A percentile compares a stretch with the other conserved stretches of the same genome.
Evolutionary conservation across 2,888 invertebrate species (phyloP).

Genomic region (Tineola bisselliella): DNA sequence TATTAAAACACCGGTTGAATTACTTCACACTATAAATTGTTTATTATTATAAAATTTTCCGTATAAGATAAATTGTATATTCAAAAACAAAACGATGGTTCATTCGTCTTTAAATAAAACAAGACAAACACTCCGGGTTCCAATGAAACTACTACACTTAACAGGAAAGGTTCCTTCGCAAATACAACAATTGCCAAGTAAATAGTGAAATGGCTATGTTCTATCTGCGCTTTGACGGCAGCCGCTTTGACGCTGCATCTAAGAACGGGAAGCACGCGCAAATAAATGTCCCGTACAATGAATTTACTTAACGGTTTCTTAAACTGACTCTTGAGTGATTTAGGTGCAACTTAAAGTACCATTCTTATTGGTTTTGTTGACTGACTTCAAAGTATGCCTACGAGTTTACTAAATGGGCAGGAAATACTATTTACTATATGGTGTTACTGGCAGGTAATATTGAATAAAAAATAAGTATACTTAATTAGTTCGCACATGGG

Average conservation of each 20-base stretch:
- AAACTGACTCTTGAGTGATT: background rate
- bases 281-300: constrained; percentile 12
- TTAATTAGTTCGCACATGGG: background rate
- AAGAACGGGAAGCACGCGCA: constrained; percentile 4
- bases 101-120: constrained; percentile 14
- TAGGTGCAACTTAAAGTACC: background rate
- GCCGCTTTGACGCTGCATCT: constrained; percentile 4
- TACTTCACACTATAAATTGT: too few species aligned
- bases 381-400: constrained; percentile 14
- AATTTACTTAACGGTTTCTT: constrained; percentile 9
- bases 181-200: constrained; percentile 58
- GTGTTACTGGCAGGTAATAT: constrained; percentile 16
- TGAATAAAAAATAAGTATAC: background rate
- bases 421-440: constrained; percentile 25
- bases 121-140: constrained; percentile 30
- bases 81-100: background rate
- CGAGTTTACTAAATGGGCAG: constrained; percentile 20
- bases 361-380: background rate
- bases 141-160: constrained; percentile 34
- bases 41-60: too few species aligned
- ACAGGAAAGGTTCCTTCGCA: constrained; percentile 54
- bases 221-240: background rate
- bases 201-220: constrained; percentile 44
- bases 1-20: too few species aligned
- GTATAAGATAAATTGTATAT: background rate